Evolutionary conservation across 2,888 invertebrate species (phyloP).

Genomic region (Allolobophora icterica): DNA sequence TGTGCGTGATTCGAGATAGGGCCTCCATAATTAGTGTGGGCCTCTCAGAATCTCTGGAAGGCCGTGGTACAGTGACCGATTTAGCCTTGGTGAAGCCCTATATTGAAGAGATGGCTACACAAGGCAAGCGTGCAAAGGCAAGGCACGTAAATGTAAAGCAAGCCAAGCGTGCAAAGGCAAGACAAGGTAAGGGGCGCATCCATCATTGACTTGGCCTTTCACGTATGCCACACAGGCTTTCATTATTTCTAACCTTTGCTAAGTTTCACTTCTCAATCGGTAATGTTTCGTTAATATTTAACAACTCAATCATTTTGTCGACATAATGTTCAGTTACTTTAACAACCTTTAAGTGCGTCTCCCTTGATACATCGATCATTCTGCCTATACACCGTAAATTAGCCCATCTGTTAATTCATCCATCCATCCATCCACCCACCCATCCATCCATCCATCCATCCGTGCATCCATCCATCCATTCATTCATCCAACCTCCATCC

Average conservation of each 20-base stretch:
- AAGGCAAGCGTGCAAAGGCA: neutral
- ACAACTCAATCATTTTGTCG: neutral
- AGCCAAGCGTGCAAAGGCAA: neutral
- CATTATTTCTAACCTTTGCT: neutral
- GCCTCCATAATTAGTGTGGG: too few relatives aligned
- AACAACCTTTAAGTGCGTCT: too few relatives aligned
- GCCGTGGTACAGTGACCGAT: too few relatives aligned
- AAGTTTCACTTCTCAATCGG: neutral
- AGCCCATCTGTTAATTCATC: too few relatives aligned
- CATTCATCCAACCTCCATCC: neutral
- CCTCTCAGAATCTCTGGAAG: too few relatives aligned
- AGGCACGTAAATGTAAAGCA: neutral
- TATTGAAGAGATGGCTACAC: too few relatives aligned
- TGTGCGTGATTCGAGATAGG: too few relatives aligned
- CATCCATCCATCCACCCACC: too few relatives aligned
- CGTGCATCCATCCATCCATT: neutral
- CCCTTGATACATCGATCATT: neutral
- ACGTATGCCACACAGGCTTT: too few relatives aligned
- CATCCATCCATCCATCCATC: neutral
- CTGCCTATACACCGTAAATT: neutral
- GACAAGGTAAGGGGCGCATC: neutral
- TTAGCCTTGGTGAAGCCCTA: too few relatives aligned
- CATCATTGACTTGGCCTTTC: too few relatives aligned
- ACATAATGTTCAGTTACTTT: neutral
- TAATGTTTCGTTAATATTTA: neutral